Evolutionary conservation across 2,888 invertebrate genomes (phyloP).

Genomic region (Eremobia ochroleuca): DNA sequence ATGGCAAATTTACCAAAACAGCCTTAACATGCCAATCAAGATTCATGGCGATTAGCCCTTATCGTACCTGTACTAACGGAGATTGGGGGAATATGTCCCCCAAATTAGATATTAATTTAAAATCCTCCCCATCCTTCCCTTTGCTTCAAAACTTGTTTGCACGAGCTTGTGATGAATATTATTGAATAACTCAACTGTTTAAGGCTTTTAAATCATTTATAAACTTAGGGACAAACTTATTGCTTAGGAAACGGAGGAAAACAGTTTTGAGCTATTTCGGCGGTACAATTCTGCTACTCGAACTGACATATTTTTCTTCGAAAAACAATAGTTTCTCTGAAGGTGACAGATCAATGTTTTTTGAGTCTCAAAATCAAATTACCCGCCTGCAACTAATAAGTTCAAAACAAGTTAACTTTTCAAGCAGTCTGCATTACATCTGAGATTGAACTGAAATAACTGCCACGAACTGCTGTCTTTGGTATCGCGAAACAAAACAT

Average conservation of each 20-base stretch:
- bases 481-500: too few relatives aligned
- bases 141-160: slow-evolving; percentile 73
- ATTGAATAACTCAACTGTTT: slow-evolving; percentile 79
- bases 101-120: slow-evolving; percentile 89
- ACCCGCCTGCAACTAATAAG: background rate
- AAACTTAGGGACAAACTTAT: slow-evolving; percentile 45
- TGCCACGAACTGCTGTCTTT: background rate
- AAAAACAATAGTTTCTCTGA: background rate
- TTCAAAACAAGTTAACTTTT: background rate
- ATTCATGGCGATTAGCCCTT: slow-evolving; percentile 60
- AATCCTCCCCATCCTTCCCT: slow-evolving; percentile 72
- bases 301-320: too few relatives aligned
- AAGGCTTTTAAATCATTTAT: slow-evolving; percentile 68
- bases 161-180: slow-evolving; percentile 79
- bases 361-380: background rate
- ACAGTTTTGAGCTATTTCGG: background rate
- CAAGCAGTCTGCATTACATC: background rate
- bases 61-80: slow-evolving; percentile 66
- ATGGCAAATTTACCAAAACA: slow-evolving; percentile 50
- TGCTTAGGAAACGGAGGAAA: background rate
- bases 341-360: background rate
- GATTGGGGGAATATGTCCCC: slow-evolving; percentile 80
- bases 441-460: background rate
- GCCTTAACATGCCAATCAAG: slow-evolving; percentile 64
- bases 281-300: background rate